These are phyloP conservation scores for Acropora yongei DNA, from an alignment of 64 coral and sea anemone species.

Conservation along the genomic window DNA sequence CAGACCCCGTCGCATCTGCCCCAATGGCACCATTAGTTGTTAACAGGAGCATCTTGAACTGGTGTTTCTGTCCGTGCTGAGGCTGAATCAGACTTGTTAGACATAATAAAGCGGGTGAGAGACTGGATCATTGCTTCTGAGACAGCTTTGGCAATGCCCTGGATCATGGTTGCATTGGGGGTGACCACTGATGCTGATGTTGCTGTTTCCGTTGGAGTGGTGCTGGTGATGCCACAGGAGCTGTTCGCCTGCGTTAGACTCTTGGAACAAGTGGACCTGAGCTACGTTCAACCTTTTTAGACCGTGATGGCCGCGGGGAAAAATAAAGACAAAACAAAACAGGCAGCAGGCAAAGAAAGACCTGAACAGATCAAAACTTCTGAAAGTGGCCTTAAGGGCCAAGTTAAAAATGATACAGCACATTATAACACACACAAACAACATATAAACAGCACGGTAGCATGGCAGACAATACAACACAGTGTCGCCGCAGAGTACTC, in stretches of 20 bases:
- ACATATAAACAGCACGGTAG: conserved; percentile 8
- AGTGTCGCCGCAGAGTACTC: not conserved
- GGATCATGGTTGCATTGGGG: conserved; percentile 10
- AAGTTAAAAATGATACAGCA: not conserved
- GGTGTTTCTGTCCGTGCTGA: not conserved
- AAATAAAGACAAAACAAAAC: conserved; percentile 7
- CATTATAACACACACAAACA: not conserved
- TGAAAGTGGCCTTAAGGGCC: conserved; percentile 12
- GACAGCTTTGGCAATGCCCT: not conserved
- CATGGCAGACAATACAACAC: conserved; percentile 20
- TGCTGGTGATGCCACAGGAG: not conserved
- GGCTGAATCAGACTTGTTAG: not conserved
- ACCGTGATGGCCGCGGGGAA: not conserved
- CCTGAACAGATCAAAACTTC: not conserved
- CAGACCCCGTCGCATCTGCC: conserved; percentile 11
- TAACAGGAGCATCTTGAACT: not conserved
- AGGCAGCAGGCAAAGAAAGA: conserved; percentile 11
- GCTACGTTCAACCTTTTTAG: not conserved
- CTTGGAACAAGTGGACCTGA: not conserved
- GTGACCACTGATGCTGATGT: not conserved
- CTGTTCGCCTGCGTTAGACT: not conserved
- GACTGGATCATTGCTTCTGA: conserved; percentile 7
- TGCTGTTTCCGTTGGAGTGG: not conserved
- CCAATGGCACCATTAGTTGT: not conserved
- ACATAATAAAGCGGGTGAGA: not conserved